Evolutionary conservation across 2,113 vertebrate genomes (phyloP), one percentile per base, ranked within the genome.

Genomic region (Zeus faber): DNA sequence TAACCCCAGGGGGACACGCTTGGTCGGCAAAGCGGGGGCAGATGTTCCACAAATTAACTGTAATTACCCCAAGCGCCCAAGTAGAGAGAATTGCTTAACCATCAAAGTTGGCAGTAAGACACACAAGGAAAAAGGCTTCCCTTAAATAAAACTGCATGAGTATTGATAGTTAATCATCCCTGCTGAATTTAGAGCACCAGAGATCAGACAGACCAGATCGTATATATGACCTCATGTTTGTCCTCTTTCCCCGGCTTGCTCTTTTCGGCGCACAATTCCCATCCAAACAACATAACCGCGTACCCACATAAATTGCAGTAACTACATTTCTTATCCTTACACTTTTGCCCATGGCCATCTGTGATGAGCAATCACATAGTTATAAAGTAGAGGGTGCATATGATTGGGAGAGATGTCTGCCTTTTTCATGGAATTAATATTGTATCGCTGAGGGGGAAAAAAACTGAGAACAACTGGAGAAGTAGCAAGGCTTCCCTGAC

Each of bases 261-360:
- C 72, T 75, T 68, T 26, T 60, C 3, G 13, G 33, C 44, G 62
- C 72, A 58, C 57, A 64, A 67, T 60, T n/a, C 39, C 54, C 55
- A 76, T 66, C 76, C 31, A 63, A 77, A 77, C 62, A 77, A 54
- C 61, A 67, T 60, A 53, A 49, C 51, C 58, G 66, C 48, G 73
- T 47, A 60, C 47, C 17, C 57, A 45, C 62, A 67, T 65, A 51
- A 72, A 70, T 33, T 66, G 55, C 65, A 46, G 54, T 53, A 74
- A 77, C 72, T 58, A 48, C 25, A 77, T 77, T 67, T 79, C 68
- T 70, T 69, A 76, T 81, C 69, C 62, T 27, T 26, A 26, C 51
- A 51, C 58, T 60, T 22, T 72, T 54, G 70, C 78, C 74, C 58
- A 16, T 37, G 66, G 82, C 70, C 64, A 74, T 77, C 70, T 78